These are phyloP conservation scores for Tapera naevia DNA, from an alignment of 2,797 vertebrate genomes.

Conservation along the genomic window DNA sequence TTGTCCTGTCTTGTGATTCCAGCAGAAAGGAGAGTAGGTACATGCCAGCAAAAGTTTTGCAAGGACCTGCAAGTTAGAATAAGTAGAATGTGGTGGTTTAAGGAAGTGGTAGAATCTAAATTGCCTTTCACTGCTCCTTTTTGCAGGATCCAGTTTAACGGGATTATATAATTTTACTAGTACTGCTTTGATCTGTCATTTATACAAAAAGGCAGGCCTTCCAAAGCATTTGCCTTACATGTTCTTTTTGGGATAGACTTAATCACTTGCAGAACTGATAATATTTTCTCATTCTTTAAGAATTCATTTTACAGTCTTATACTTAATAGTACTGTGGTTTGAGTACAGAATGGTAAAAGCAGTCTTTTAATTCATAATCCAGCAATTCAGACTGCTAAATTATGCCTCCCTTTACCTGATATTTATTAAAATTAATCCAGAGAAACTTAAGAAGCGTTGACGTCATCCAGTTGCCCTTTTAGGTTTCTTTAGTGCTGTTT, in stretches of 20 bases:
- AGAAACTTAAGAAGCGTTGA: conserved; percentile 7
- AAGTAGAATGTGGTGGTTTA: conserved; percentile 34
- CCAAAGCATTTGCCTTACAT: conserved; percentile 24
- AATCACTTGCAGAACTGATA: conserved; percentile 63
- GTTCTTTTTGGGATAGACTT: conserved; percentile 51
- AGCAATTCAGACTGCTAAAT: conserved; percentile 57
- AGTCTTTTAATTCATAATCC: conserved; percentile 55
- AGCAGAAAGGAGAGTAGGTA: neutral
- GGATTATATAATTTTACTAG: conserved; percentile 64
- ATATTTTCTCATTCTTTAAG: conserved; percentile 65
- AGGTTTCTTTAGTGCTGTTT: conserved; percentile 32
- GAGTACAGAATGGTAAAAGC: conserved; percentile 31
- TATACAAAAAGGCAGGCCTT: conserved; percentile 50
- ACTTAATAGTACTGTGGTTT: conserved; percentile 42
- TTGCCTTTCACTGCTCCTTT: conserved; percentile 19
- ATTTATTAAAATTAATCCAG: conserved; percentile 35
- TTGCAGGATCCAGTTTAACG: conserved; percentile 57
- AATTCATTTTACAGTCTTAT: conserved; percentile 49
- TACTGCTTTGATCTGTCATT: conserved; percentile 57
- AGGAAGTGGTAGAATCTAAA: conserved; percentile 19
- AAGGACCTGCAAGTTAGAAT: conserved; percentile 37
- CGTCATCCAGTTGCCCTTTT: neutral
- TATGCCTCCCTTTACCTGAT: conserved; percentile 55
- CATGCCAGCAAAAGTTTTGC: neutral
- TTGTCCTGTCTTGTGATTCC: conserved; percentile 14